These are phyloP conservation scores for Sus scrofa DNA, from an alignment of 2,113 vertebrate species.

Conservation along the genomic window T2T-Sscrofa CM000829.6:58452001-58452500, in stretches of 20 bases:
- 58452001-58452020: background rate
- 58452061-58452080: background rate
- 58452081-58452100: too few relatives aligned
- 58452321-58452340: background rate
- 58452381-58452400: background rate
- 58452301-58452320: background rate
- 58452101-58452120: background rate
- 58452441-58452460: background rate
- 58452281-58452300: background rate
- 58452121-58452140: background rate
- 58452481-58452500: background rate
- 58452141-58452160: accelerated
- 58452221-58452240: background rate
- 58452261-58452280: background rate
- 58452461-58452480: background rate
- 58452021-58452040: background rate
- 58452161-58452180: background rate
- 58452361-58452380: background rate
- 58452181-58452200: background rate
- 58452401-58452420: background rate
- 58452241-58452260: background rate
- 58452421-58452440: background rate
- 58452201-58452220: background rate
- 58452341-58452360: background rate
- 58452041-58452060: background rate